Base-by-base conservation (phyloP, 2,888 invertebrate species). In the Petrolisthes cinctipes region DNA sequence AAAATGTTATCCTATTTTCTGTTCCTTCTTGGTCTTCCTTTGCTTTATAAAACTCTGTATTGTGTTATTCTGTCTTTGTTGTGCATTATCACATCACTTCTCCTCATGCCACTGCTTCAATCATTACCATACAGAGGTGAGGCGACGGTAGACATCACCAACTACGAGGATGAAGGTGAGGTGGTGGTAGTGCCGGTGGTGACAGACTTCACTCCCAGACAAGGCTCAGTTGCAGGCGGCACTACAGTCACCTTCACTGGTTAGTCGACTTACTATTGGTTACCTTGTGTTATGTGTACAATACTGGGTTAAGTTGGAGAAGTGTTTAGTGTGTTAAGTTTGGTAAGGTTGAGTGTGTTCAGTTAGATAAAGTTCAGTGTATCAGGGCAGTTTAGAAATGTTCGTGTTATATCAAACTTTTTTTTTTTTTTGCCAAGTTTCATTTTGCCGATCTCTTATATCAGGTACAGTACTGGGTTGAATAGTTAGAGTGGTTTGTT, bases 171-270 rank as follows among this genome's bases (percentile, higher is more conserved):
- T 4, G 82, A 82, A 11, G 87, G 87, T 20, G 80, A 81, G 61
- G 84, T 88, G 54, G 23, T 75, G 20, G 66, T 88, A 37, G 87
- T 84, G 11, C 89, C 89, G 0, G 68, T 68, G 5, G 85, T 89
- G 14, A 79, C 78, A 9, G 66, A 84, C 6, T 37, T 85, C 57
- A 81, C 56, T 5, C 89, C 89, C 37, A 54, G 61, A 23, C 66
- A 79, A 17, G 89, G 89, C 11, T 89, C 89, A 14, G 57, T 86
- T 1, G 82, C 23, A 0, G 89, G 89, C 1, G 89, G 86, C 4
- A 89, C 89, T 6, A 71, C 80, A 56, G 66, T 89, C 56, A 86
- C 76, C 23, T 84, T 89, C 14, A 51, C 84, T 37, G 88, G 88
- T 88, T 17, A n/a, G 86, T 61, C n/a, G 1, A 0, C 11, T 11